These are phyloP conservation scores for Mesochorus sp. DNA, from an alignment of 2,888 invertebrate species.

Conservation along the genomic window DNA sequence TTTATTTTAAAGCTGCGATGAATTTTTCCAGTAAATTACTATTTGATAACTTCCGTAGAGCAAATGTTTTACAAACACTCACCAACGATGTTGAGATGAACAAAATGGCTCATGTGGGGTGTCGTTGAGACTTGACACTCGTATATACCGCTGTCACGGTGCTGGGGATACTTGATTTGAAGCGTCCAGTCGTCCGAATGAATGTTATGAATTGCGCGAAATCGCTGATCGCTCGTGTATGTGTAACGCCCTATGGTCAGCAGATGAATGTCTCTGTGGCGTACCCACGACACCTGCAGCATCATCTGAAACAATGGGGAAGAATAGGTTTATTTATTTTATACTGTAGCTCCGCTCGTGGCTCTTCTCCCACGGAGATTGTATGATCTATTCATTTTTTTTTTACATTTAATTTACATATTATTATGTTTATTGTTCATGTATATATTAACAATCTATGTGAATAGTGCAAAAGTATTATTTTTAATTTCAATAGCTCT, in stretches of 20 bases:
- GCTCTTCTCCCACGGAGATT: too few species aligned
- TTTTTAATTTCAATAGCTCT: too few species aligned
- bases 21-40: too few species aligned
- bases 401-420: background rate
- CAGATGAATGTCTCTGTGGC: constrained; percentile 94
- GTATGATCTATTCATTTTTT: background rate
- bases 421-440: too few species aligned
- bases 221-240: constrained; percentile 95
- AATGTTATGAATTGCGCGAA: constrained; percentile 92
- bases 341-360: too few species aligned
- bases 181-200: constrained; percentile 96
- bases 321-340: too few species aligned
- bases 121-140: constrained; percentile 97
- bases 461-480: too few species aligned
- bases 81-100: constrained; percentile 95
- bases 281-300: constrained; percentile 95
- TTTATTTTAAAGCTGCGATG: too few species aligned
- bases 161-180: constrained; percentile 95
- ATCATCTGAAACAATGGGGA: constrained; percentile 83
- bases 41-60: too few species aligned
- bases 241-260: constrained; percentile 95
- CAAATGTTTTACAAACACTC: constrained; percentile 83
- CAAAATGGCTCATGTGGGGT: constrained; percentile 95
- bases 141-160: constrained; percentile 94
- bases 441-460: too few species aligned